Evolutionary conservation across 2,113 vertebrate genomes (phyloP).

Genomic region (Perca flavescens): DNA sequence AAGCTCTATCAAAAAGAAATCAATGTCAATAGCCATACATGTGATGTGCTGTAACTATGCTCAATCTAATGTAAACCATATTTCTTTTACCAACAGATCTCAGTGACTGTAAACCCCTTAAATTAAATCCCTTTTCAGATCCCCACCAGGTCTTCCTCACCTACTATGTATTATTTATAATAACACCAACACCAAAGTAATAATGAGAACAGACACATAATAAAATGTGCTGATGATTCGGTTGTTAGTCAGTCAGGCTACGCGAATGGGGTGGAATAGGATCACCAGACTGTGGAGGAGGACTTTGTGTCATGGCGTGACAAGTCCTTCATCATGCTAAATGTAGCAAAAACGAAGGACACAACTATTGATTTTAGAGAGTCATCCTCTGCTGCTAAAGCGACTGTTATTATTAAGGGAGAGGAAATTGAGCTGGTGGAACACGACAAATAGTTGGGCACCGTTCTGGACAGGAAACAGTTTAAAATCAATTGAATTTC

Average conservation of each 20-base stretch:
- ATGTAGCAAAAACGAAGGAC: constrained; percentile 33
- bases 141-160: constrained; percentile 38
- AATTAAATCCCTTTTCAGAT: not conserved
- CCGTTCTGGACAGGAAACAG: not conserved
- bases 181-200: constrained; percentile 36
- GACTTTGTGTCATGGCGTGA: constrained; percentile 10
- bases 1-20: not conserved
- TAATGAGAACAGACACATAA: constrained; percentile 16
- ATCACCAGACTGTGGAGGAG: constrained; percentile 29
- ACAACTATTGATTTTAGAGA: constrained; percentile 23
- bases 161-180: constrained; percentile 20
- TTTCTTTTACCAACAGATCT: not conserved
- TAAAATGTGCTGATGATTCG: constrained; percentile 34
- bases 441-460: not conserved
- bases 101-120: not conserved
- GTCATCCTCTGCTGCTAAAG: constrained; percentile 7
- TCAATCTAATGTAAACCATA: too few species aligned
- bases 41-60: not conserved
- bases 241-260: constrained; percentile 45
- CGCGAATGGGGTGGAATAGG: constrained; percentile 4
- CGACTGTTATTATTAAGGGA: constrained; percentile 4
- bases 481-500: not conserved
- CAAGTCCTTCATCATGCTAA: constrained; percentile 27
- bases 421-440: not conserved
- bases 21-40: too few species aligned